phyloP scores from a whole-genome alignment of 2,797 vertebrate species.

The Labroides dimidiatus region DNA sequence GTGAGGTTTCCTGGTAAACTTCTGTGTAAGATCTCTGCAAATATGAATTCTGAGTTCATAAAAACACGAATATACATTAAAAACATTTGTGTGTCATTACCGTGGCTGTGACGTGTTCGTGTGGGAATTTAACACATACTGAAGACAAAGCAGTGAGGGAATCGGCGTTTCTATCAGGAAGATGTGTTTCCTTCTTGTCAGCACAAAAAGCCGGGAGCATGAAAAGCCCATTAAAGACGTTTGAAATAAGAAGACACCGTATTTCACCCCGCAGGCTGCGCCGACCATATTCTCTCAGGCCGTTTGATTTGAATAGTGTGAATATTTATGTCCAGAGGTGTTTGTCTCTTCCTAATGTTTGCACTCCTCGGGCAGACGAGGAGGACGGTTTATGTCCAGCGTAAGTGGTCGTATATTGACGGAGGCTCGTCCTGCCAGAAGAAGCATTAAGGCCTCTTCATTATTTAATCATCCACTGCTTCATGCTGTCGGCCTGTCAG shows the following conservation, averaged over 20 bases:
- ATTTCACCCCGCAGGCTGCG: slow-evolving; percentile 54
- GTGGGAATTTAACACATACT: no score
- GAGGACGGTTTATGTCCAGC: slow-evolving; percentile 66
- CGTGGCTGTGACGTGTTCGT: slow-evolving; percentile 43
- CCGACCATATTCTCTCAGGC: slow-evolving; percentile 66
- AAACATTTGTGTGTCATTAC: slow-evolving; percentile 16
- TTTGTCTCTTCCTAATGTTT: slow-evolving; percentile 80
- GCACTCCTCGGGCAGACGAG: slow-evolving; percentile 72
- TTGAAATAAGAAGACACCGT: slow-evolving; percentile 48
- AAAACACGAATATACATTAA: not conserved
- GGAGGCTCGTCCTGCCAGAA: slow-evolving; percentile 63
- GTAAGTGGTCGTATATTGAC: slow-evolving; percentile 73
- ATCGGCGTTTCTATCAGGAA: slow-evolving; percentile 76
- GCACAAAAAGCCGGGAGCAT: slow-evolving; percentile 66
- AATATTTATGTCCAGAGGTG: slow-evolving; percentile 85
- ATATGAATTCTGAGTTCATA: no score
- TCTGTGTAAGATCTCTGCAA: not conserved
- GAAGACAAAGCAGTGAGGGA: slow-evolving; percentile 43
- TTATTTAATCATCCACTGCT: slow-evolving; percentile 72
- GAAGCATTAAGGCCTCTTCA: slow-evolving; percentile 77
- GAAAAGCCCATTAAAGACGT: slow-evolving; percentile 58
- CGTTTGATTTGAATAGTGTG: slow-evolving; percentile 69
- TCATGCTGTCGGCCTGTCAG: slow-evolving; percentile 30
- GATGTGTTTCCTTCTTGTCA: slow-evolving; percentile 73
- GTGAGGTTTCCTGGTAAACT: no score